Percentiles rank a stretch among this genome's conserved stretches.
phyloP scores from a whole-genome alignment of 2,888 invertebrate species.

The Lasius fuliginosus region DNA sequence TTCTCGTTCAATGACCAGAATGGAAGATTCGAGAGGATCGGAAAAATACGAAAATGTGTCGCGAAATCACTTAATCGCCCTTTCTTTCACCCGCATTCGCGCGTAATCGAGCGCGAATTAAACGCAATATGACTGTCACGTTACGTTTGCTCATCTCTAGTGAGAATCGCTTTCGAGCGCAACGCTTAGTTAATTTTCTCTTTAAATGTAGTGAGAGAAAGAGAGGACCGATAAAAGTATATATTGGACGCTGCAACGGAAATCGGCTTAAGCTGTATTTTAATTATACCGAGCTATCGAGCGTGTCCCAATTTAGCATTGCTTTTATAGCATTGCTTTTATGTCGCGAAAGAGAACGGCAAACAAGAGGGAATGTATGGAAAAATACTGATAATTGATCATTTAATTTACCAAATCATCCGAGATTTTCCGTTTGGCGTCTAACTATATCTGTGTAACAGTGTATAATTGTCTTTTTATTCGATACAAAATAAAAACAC shows the following conservation, averaged over 20 bases:
- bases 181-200: conserved; percentile 27
- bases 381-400: not conserved
- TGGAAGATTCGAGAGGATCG: not conserved
- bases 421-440: not conserved
- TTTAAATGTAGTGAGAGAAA: conserved; percentile 1
- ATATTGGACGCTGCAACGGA: conserved; percentile 13
- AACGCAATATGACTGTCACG: conserved; percentile 9
- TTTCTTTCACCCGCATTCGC: conserved; percentile 26
- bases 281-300: conserved; percentile 31
- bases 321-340: conserved; percentile 28
- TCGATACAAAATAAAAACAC: not conserved
- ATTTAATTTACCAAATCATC: not conserved
- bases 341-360: not conserved
- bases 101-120: conserved; percentile 48
- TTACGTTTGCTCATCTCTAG: conserved; percentile 21
- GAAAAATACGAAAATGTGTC: conserved; percentile 25
- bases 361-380: not conserved
- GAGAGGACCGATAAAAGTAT: not conserved
- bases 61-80: conserved; percentile 40
- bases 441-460: not conserved
- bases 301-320: not conserved
- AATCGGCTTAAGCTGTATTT: conserved; percentile 48
- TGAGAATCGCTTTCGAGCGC: conserved; percentile 20
- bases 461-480: not conserved
- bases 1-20: conserved; percentile 16